Evolutionary conservation across 2,888 invertebrate species (phyloP), one percentile per base, ranked within the genome.

Genomic region (Dilophus febrilis): DNA sequence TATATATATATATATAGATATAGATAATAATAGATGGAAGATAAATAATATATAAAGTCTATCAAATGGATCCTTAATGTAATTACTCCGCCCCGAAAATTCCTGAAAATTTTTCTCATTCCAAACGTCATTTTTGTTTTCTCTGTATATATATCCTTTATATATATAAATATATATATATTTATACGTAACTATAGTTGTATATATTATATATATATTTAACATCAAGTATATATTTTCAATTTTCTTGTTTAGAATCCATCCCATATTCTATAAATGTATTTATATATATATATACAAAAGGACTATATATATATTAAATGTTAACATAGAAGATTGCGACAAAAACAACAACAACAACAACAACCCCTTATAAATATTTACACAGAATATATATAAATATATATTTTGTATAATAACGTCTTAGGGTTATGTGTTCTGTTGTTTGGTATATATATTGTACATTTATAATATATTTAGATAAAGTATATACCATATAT

Each of bases 1-100:
- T 33, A 33, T 33, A 33, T 33, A 33, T 11, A 14, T 11, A 19
- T 22, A 22, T 22, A 22, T 22, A n/a, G n/a, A n/a, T n/a, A n/a
- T n/a, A n/a, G n/a, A n/a, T n/a, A n/a, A n/a, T n/a, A 22, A 22
- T 22, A 22, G 14, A 34, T 18, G 17, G 34, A n/a, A 18, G 19
- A 34, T 17, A 34, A 12, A 14, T 18, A 18, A 11, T 32, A 32
- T n/a, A 32, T 16, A 16, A 22, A 22, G 22, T 22, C 52, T 58
- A 59, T 60, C 60, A 61, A 61, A 60, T 61, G 60, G 57, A 60
- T 60, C 58, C 60, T 54, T 61, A 60, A 61, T 61, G 61, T 54
- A 60, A 59, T 61, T 61, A 61, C 61, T 57, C 61, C 59, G 55
- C 60, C 59, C 56, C 26, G 16, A 29, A 28, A 22, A 33, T 38